phyloP scores from a whole-genome alignment of 1,140 invertebrate species.

The Aradophagus sp. region DNA sequence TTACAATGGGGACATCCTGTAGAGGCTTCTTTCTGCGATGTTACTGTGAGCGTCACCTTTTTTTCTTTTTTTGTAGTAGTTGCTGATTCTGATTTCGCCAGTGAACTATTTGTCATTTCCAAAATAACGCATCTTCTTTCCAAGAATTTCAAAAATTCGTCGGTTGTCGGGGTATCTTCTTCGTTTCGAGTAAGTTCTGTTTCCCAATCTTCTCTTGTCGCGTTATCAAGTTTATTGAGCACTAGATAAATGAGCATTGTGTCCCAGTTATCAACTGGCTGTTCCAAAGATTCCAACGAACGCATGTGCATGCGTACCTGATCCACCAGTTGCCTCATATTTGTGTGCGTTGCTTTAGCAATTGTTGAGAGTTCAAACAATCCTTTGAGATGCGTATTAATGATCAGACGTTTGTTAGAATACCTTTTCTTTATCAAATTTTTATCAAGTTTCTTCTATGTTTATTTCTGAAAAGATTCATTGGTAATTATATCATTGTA shows the following conservation, averaged over 20 bases:
- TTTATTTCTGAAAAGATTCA: no score
- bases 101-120: constrained; percentile 6
- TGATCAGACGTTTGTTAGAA: constrained; percentile 3
- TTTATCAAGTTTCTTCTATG: no score
- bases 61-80: constrained; percentile 1
- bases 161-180: neutral
- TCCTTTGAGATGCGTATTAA: constrained; percentile 22
- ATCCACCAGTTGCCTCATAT: constrained; percentile 40
- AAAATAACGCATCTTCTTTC: constrained; percentile 4
- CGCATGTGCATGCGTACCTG: constrained; percentile 29
- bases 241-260: constrained; percentile 45
- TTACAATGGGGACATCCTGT: neutral
- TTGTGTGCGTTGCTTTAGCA: neutral
- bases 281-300: constrained; percentile 26
- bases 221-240: constrained; percentile 15
- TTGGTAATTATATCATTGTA: no score
- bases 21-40: neutral
- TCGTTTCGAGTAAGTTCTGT: neutral
- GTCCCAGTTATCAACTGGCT: constrained; percentile 49
- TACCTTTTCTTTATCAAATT: constrained; percentile 3
- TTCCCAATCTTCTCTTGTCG: constrained; percentile 15
- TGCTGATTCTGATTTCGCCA: neutral
- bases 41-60: neutral
- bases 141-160: constrained; percentile 3
- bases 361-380: constrained; percentile 13